These are phyloP conservation scores for Lophura nycthemera DNA, from an alignment of 2,113 vertebrate species.

Conservation along the genomic window DNA sequence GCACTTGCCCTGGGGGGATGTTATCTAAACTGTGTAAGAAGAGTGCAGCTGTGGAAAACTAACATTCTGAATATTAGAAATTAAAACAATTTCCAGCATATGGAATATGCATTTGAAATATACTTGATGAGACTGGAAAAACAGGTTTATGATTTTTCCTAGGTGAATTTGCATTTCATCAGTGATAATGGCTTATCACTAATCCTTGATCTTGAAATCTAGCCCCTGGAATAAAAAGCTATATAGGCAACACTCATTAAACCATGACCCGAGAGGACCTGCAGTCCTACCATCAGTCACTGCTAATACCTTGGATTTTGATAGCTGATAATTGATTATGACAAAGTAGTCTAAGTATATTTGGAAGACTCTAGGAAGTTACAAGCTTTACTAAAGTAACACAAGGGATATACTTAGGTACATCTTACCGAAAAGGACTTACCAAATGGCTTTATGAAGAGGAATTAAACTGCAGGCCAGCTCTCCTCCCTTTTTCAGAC, in stretches of 20 bases:
- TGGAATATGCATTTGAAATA: background rate
- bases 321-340: background rate
- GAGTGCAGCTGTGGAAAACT: background rate
- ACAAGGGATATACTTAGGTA: background rate
- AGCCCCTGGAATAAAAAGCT: background rate
- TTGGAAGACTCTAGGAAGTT: background rate
- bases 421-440: background rate
- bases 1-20: background rate
- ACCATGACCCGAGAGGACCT: background rate
- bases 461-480: background rate
- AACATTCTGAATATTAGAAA: accelerated
- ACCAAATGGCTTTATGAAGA: background rate
- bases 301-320: background rate
- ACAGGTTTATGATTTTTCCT: background rate
- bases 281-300: background rate
- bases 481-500: background rate
- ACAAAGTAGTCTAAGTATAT: background rate
- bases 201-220: background rate
- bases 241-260: background rate
- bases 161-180: background rate
- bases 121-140: background rate
- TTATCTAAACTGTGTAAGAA: background rate
- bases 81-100: background rate
- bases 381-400: background rate
- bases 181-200: background rate